Conservation (phyloP, 2,113 vertebrate genomes). For the Hipposideros armiger region DNA sequence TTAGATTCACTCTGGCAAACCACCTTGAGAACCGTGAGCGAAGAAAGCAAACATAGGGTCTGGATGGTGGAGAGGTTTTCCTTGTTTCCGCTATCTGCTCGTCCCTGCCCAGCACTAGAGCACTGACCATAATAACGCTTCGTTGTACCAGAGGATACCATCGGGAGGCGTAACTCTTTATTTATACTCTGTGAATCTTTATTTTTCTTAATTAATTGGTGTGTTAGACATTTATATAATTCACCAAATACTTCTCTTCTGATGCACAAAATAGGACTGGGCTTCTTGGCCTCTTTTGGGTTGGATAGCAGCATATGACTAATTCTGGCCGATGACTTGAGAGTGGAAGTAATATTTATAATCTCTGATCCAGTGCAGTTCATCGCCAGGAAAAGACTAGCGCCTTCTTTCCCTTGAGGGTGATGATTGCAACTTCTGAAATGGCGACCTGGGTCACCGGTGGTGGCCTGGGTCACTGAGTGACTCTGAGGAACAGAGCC, state of each 20-base stretch:
- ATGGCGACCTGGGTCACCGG: not conserved
- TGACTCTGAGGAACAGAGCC: not conserved
- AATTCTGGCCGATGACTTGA: not conserved
- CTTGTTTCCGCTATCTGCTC: not conserved
- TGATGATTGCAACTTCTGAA: not conserved
- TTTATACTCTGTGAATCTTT: not conserved
- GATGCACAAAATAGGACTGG: not conserved
- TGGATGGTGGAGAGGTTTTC: not conserved
- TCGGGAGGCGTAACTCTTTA: not conserved
- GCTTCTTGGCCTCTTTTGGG: constrained; percentile 10
- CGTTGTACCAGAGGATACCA: not conserved
- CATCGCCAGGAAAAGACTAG: not conserved
- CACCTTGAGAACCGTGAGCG: constrained; percentile 31
- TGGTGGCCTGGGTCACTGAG: not conserved
- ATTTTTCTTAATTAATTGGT: constrained; percentile 8
- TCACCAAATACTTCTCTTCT: constrained; percentile 33
- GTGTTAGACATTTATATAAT: not conserved
- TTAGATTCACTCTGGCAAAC: not conserved
- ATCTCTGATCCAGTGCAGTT: constrained; percentile 9
- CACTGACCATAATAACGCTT: not conserved
- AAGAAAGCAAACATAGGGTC: not conserved
- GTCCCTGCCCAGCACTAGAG: not conserved
- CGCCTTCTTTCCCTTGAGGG: not conserved
- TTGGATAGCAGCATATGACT: not conserved
- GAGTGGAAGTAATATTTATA: not conserved